These are phyloP conservation scores for Monodelphis domestica DNA, from an alignment of 2,797 vertebrate species.

Conservation along the genomic window DNA sequence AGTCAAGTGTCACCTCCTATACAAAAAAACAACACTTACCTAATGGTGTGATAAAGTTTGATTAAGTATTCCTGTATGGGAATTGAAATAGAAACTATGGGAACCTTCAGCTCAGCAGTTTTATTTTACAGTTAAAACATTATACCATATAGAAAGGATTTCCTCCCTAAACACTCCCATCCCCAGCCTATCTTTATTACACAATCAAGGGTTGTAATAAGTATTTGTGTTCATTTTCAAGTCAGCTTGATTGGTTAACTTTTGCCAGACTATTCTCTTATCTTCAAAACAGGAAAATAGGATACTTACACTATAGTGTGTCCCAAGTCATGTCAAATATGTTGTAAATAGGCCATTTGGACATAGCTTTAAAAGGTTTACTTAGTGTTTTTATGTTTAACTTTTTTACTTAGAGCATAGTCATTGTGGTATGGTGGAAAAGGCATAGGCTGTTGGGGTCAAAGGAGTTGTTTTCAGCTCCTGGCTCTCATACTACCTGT, in stretches of 20 bases:
- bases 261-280: background rate
- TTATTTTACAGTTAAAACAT: background rate
- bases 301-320: background rate
- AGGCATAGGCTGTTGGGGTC: background rate
- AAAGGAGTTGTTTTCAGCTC: background rate
- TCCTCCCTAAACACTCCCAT: background rate
- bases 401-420: background rate
- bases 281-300: background rate
- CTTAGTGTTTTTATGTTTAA: background rate
- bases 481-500: background rate
- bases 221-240: background rate
- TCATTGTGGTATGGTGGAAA: background rate
- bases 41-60: conserved; percentile 7
- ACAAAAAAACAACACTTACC: conserved; percentile 9
- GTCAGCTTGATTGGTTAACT: background rate
- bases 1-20: conserved; percentile 13
- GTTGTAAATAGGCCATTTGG: background rate
- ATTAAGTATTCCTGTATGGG: conserved; percentile 9
- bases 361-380: background rate
- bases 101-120: conserved; percentile 19
- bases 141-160: background rate
- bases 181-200: background rate
- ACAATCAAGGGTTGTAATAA: background rate
- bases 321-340: background rate
- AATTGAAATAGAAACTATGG: background rate